Evolutionary conservation across 1,140 invertebrate genomes (phyloP).

Genomic region (Heliothis virescens): DNA sequence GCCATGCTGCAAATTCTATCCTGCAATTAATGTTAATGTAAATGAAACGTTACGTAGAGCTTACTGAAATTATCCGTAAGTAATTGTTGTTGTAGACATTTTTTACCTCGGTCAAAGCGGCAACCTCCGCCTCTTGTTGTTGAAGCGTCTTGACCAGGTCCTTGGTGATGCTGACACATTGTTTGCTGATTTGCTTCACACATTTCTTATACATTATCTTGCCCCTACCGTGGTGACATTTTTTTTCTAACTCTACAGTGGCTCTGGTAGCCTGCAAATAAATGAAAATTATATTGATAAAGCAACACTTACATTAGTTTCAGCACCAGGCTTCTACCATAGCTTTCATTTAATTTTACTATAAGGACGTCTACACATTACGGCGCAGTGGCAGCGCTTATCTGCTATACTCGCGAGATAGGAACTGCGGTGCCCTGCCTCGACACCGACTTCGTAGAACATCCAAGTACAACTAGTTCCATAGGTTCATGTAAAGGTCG

Average conservation of each 20-base stretch:
- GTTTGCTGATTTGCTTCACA: constrained; percentile 59
- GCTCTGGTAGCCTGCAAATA: constrained; percentile 58
- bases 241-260: constrained; percentile 46
- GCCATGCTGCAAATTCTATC: constrained; percentile 63
- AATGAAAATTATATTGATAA: no score
- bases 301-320: no score
- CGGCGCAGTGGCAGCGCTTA: no score
- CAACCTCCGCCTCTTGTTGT: constrained; percentile 57
- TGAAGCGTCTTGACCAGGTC: constrained; percentile 59
- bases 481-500: no score
- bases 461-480: background rate
- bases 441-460: background rate
- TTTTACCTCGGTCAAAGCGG: constrained; percentile 58
- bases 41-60: background rate
- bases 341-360: no score
- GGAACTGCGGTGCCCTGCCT: no score
- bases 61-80: background rate
- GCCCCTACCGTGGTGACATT: constrained; percentile 50
- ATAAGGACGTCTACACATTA: no score
- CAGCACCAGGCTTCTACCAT: no score
- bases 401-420: no score
- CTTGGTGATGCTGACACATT: constrained; percentile 63
- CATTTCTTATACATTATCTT: constrained; percentile 58
- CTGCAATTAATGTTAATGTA: constrained; percentile 53
- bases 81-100: background rate